Base-by-base conservation (phyloP, 35 echinoderm and acorn worm genomes). In the Acanthaster planci region DNA sequence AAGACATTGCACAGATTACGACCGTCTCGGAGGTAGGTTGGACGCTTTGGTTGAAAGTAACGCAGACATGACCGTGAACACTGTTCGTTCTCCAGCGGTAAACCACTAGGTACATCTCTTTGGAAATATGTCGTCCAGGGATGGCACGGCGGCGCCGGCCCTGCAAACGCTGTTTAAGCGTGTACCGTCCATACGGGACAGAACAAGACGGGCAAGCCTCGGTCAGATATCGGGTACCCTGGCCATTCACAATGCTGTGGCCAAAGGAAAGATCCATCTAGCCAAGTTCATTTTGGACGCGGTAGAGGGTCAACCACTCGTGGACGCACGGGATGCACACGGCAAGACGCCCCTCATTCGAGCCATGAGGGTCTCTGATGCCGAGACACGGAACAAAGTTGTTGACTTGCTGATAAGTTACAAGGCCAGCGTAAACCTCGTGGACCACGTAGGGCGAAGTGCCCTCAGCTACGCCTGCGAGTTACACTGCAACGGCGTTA, bases 311-410 rank as follows among this genome's bases (percentile, higher is more conserved):
- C 75, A 86, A 21, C 38, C 58, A 4, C 76, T 93, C 15, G 92
- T 94, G 23, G 91, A 99, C 82, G 87, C 92, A 1, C 52, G 75
- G 30, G 96, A 99, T 39, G 76, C 31, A 7, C 92, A 99, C 44
- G 96, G 96, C 1, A 99, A 99, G 83, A 99, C 96, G 5, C 88
- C 96, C 8, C 78, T 99, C 9, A 90, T 99, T 60, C 80, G 96
- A 32, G 92, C 96, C 14, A 81, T 85, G 22, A 80, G 83, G 83
- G 60, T 94, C 19, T 60, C 80, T 26, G 89, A 99, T 38, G 53
- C 83, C 4, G 56, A 77, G 1, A 51, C 86, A 16, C 67, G 89
- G 38, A 58, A 39, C 16, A 91, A 91, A 37, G 86, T 80, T 10
- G 78, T 89, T 27, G 32, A 90, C 14, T 79, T 94, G 32, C 80